These are phyloP conservation scores for Sabatieria punctata DNA, from an alignment of 2,888 invertebrate genomes.

Conservation along the genomic window DNA sequence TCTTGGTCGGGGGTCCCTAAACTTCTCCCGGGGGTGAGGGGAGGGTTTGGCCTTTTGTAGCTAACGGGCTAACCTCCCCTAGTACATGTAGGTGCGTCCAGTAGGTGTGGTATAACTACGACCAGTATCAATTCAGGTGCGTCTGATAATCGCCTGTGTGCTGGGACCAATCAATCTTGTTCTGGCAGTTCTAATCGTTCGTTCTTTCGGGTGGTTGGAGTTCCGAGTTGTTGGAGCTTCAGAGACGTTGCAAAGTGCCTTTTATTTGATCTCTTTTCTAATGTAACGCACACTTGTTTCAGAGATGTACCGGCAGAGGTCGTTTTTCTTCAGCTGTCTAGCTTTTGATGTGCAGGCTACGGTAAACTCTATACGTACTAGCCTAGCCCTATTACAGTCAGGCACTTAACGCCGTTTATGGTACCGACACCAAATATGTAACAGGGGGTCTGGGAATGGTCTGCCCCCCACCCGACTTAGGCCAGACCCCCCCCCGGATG, in stretches of 20 bases:
- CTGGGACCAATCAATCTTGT: slow-evolving; percentile 25
- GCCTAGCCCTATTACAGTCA: background rate
- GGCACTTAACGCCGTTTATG: background rate
- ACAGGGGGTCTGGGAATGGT: background rate
- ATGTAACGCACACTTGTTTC: no score
- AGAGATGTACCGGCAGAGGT: slow-evolving; percentile 29
- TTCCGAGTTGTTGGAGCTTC: slow-evolving; percentile 30
- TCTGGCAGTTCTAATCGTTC: slow-evolving; percentile 21
- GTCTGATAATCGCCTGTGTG: slow-evolving; percentile 17
- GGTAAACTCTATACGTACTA: slow-evolving; percentile 15
- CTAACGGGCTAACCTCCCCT: no score
- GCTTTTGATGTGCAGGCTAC: slow-evolving; percentile 32
- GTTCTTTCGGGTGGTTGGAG: slow-evolving; percentile 27
- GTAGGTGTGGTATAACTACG: background rate
- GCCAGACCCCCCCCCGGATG: no score
- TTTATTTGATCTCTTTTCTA: background rate
- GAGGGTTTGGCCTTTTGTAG: no score
- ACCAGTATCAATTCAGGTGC: background rate
- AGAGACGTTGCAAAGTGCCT: slow-evolving; percentile 24
- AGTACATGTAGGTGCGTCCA: no score
- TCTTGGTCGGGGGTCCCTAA: no score
- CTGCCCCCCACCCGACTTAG: background rate
- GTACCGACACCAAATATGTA: background rate
- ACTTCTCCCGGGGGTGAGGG: no score
- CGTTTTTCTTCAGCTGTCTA: slow-evolving; percentile 28